Conservation (phyloP, 2,113 vertebrate species). For the Kryptolebias marmoratus region DNA sequence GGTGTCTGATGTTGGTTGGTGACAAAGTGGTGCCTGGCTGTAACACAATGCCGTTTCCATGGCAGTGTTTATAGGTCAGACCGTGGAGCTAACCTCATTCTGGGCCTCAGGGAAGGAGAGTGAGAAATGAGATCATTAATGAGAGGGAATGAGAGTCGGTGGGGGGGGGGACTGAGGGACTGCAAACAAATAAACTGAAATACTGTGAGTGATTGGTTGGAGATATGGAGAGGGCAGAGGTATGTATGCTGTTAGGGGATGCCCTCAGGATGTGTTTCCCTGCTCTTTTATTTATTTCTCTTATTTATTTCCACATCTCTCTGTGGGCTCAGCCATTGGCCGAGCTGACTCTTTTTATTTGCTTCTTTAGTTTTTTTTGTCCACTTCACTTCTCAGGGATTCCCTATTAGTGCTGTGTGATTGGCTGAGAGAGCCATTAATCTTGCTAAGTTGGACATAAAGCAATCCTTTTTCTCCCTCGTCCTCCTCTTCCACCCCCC, state of each 20-base stretch:
- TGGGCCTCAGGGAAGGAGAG: conserved; percentile 67
- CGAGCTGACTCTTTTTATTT: conserved; percentile 60
- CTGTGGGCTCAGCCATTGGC: conserved; percentile 64
- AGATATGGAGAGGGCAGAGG: conserved; percentile 38
- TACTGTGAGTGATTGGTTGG: conserved; percentile 69
- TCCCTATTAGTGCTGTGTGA: conserved; percentile 59
- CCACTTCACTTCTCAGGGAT: conserved; percentile 63
- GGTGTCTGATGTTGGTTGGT: conserved; percentile 36
- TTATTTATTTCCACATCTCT: conserved; percentile 76
- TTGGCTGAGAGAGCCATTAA: conserved; percentile 65
- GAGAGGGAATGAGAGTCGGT: conserved; percentile 64
- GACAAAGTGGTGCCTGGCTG: conserved; percentile 53
- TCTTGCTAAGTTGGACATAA: conserved; percentile 50
- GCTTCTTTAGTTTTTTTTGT: conserved; percentile 9
- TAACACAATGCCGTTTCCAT: conserved; percentile 67
- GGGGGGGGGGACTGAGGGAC: conserved; percentile 30
- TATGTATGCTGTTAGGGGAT: conserved; percentile 71
- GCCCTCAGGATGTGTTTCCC: conserved; percentile 78
- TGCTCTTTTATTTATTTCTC: conserved; percentile 77
- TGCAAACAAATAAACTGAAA: conserved; percentile 71
- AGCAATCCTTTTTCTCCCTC: conserved; percentile 27
- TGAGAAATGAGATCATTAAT: conserved; percentile 79
- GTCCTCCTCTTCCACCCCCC: conserved; percentile 8
- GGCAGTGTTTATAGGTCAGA: conserved; percentile 76
- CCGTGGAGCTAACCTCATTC: conserved; percentile 68